Evolutionary conservation across 2,113 vertebrate species (phyloP).

Genomic region (Gasterosteus nipponicus): DNA sequence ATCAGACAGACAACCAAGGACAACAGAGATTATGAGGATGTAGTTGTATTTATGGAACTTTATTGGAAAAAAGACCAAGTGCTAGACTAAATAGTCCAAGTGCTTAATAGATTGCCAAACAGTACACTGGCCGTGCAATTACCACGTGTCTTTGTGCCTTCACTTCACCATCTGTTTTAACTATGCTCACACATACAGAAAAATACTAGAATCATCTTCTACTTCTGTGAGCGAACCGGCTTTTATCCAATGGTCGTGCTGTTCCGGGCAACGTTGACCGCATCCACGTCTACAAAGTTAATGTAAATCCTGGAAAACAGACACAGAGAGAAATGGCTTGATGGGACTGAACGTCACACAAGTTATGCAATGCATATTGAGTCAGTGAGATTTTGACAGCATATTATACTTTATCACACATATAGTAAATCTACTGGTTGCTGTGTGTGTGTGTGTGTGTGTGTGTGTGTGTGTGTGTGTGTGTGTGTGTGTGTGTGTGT

Average conservation of each 20-base stretch:
- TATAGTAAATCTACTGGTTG: neutral
- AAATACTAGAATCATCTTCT: constrained; percentile 47
- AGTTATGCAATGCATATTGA: neutral
- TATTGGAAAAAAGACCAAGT: constrained; percentile 14
- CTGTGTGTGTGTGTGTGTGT: neutral
- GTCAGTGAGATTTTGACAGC: neutral
- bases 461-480: neutral
- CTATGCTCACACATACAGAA: neutral
- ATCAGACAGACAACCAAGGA: constrained; percentile 12
- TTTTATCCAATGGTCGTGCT: constrained; percentile 79
- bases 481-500: neutral
- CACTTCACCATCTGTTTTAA: neutral
- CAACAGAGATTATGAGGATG: constrained; percentile 10
- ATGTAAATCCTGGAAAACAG: constrained; percentile 80
- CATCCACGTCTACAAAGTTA: constrained; percentile 80
- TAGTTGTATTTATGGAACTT: constrained; percentile 64
- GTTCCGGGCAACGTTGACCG: constrained; percentile 80
- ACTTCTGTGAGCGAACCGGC: neutral
- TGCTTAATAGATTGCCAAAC: constrained; percentile 29
- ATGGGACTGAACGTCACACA: neutral
- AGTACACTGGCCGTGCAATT: neutral
- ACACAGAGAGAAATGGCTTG: constrained; percentile 37
- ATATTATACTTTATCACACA: neutral
- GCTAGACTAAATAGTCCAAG: constrained; percentile 40
- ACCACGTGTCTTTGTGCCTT: constrained; percentile 12